Conservation (phyloP, 2,113 vertebrate genomes). For the Zapus hudsonius region DNA sequence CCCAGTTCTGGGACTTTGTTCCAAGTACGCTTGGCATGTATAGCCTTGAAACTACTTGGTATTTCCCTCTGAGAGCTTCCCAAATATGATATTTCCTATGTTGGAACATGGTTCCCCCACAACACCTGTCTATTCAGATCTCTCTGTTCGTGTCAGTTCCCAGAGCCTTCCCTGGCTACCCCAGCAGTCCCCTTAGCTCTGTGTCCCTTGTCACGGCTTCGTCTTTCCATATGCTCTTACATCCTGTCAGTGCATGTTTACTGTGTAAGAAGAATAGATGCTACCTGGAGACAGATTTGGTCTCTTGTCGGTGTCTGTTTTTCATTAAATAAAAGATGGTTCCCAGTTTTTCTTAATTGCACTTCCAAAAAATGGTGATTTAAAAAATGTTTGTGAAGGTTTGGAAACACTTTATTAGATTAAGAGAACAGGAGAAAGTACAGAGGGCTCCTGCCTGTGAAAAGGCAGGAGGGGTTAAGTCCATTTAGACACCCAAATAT, state of each 20-base stretch:
- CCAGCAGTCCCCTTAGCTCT: background rate
- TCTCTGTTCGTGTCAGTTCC: background rate
- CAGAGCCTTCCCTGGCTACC: background rate
- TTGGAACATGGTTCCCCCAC: background rate
- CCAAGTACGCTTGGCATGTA: background rate
- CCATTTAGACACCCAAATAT: too few relatives aligned
- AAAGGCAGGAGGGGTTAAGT: too few relatives aligned
- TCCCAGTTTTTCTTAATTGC: constrained; percentile 15
- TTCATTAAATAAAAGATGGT: background rate
- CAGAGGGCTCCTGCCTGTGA: too few relatives aligned
- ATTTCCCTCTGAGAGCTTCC: background rate
- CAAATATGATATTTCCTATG: background rate
- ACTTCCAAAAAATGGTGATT: background rate
- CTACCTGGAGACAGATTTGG: background rate
- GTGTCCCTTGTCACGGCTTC: background rate
- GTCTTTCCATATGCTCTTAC: background rate
- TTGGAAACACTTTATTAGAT: too few relatives aligned
- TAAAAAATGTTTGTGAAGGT: background rate
- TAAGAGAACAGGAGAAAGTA: too few relatives aligned
- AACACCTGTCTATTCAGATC: background rate
- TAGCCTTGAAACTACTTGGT: background rate
- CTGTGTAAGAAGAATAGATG: background rate
- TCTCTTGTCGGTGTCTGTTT: background rate
- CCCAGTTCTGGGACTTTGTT: background rate
- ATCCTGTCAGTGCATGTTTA: background rate